phyloP scores from a whole-genome alignment of 2,113 vertebrate genomes.

The Callospermophilus lateralis region DNA sequence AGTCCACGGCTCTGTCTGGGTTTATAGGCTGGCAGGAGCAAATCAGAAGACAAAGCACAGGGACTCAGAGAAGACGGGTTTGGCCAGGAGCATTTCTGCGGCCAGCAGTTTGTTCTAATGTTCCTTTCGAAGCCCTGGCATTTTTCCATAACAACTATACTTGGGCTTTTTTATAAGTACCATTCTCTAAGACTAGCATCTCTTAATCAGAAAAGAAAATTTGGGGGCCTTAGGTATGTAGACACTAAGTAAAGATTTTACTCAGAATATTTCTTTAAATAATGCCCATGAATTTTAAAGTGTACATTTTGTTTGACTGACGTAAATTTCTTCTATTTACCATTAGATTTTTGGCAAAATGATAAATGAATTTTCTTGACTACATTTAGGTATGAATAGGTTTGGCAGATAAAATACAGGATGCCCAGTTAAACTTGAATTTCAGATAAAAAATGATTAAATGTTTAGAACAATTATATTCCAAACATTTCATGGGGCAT shows the following conservation, averaged over 20 bases:
- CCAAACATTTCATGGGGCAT: neutral
- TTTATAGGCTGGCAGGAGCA: neutral
- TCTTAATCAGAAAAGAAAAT: constrained; percentile 39
- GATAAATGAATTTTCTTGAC: constrained; percentile 10
- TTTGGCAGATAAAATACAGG: neutral
- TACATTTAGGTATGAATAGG: neutral
- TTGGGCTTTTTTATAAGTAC: neutral
- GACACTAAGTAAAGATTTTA: neutral
- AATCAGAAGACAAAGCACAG: neutral
- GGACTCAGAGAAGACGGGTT: neutral
- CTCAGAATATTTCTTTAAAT: neutral
- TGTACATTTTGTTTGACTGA: neutral
- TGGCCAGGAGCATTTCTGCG: neutral
- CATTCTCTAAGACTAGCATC: neutral
- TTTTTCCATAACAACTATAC: neutral
- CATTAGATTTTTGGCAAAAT: neutral
- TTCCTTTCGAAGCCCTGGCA: neutral
- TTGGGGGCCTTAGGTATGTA: neutral
- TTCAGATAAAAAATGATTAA: neutral
- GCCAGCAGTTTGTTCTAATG: neutral
- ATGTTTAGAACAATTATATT: neutral
- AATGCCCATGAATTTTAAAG: neutral
- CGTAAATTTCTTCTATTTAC: constrained; percentile 7
- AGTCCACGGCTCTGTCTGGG: neutral
- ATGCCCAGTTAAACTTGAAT: constrained; percentile 4